Evolutionary conservation across 2,797 vertebrate species (phyloP).

Genomic region (Chrosomus eos): DNA sequence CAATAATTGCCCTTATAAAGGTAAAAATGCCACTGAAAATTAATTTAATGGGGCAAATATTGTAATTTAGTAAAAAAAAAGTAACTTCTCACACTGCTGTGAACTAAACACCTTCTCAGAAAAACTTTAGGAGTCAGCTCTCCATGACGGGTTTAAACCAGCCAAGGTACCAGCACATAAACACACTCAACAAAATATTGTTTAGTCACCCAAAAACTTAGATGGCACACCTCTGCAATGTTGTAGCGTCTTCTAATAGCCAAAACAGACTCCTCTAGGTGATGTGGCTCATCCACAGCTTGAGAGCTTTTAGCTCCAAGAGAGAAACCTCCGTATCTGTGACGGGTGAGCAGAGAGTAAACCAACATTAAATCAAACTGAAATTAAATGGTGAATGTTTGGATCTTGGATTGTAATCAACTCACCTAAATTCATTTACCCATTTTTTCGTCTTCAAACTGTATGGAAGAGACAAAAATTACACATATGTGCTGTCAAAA

Average conservation of each 20-base stretch:
- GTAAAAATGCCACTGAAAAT: not conserved
- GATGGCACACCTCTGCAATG: conserved; percentile 70
- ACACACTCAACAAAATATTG: not conserved
- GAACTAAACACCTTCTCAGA: not conserved
- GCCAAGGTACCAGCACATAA: not conserved
- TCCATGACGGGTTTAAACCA: not conserved
- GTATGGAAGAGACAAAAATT: conserved; percentile 10
- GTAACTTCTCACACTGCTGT: not conserved
- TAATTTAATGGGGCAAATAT: not conserved
- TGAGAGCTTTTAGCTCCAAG: conserved; percentile 76
- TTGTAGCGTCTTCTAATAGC: conserved; percentile 73
- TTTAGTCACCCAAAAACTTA: not conserved
- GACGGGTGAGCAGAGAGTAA: conserved; percentile 23
- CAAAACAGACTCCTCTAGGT: conserved; percentile 68
- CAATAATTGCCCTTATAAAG: not conserved
- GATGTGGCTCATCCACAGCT: conserved; percentile 58
- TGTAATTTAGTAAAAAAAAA: not conserved
- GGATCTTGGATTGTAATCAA: not conserved
- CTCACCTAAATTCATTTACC: conserved; percentile 92
- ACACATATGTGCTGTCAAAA: not conserved
- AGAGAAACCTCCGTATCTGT: conserved; percentile 91
- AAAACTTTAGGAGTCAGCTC: not conserved
- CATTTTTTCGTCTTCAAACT: conserved; percentile 90
- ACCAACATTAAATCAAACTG: not conserved
- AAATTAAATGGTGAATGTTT: conserved; percentile 9